Evolutionary conservation across 2,888 invertebrate genomes (phyloP), one percentile per base, ranked within the genome.

Genomic region (Poecilobothrus nobilitatus): DNA sequence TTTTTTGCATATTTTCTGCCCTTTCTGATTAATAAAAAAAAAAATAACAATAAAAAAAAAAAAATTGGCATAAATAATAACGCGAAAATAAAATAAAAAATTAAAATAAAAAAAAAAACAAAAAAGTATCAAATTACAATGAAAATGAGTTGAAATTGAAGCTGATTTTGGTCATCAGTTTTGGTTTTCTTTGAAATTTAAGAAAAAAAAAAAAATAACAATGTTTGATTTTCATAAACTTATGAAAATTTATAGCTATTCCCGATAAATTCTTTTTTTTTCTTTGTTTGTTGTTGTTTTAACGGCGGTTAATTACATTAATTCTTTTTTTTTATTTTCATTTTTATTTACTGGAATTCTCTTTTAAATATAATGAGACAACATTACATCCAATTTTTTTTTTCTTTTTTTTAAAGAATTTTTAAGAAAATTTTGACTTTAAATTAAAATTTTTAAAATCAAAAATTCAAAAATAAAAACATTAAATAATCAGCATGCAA

Each of bases 81-180:
- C 9, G 15, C 6, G 18, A 53, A 53, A 18, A 53, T 27, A 27
- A 37, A 37, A n/a, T n/a, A n/a, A n/a, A n/a, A n/a, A n/a, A n/a
- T n/a, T n/a, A n/a, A n/a, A n/a, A n/a, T n/a, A n/a, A n/a, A n/a
- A n/a, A n/a, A n/a, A 53, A 6, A 1, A 53, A 6, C 1, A n/a
- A 53, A 53, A 4, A 53, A 53, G 18, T 53, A 53, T 53, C 7
- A 18, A 53, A 53, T 53, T 53, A 53, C 53, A 53, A 53, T 53
- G 53, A 53, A 53, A 53, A 53, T 53, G 15, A 53, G 53, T 53
- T 53, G 53, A 53, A 53, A 53, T 53, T 53, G 53, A 18, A 53
- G 53, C 53, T 53, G 53, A 53, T 53, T 53, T 53, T 53, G 53
- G 53, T 53, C 53, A 53, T 53, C 53, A 53, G 53, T 53, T 53